Evolutionary conservation across 64 coral and sea anemone species (phyloP), one percentile per base, ranked within the genome.

Genomic region (Acropora yongei): DNA sequence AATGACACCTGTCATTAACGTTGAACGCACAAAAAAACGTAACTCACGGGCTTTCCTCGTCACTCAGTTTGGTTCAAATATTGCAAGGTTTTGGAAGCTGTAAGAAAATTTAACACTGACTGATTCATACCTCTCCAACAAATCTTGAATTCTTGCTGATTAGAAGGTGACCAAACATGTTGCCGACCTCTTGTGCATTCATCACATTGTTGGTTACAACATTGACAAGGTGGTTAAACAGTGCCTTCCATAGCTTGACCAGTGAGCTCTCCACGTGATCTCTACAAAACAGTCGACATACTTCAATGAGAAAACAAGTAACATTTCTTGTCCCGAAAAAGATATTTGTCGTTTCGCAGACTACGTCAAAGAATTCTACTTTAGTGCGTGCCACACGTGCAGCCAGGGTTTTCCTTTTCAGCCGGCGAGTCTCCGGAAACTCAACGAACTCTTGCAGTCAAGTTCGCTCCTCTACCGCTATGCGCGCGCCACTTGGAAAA

Each of bases 171-270:
- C 68, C 94, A 88, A 95, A 95, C n/a, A 88, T 49, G 0, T 46
- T 60, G 11, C 80, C 74, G 7, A 91, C 89, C 87, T 88, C 83
- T 44, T 95, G 78, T 55, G 87, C 78, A 44, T 49, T 78, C 84
- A 95, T 88, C 77, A 95, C 89, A 75, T 92, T 78, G 57, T 95
- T 87, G 69, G 60, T 46, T 45, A 95, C 94, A n/a, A 95, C 50
- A 80, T 88, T 91, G 11, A 82, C 48, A 39, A 95, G 61, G 61
- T 95, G 94, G 46, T 68, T 11, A 73, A 95, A 83, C 40, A 95
- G 68, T 1, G 48, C 41, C n/a, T 89, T 86, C 94, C 94, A 95
- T 39, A 95, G 13, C 75, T 68, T 86, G 18, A 63, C 74, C 44
- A 88, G 48, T 6, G 89, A 80, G 41, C 89, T 20, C 51, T 91